Evolutionary conservation across 2,888 invertebrate genomes (phyloP).

Genomic region (Agonopterix heracliana): DNA sequence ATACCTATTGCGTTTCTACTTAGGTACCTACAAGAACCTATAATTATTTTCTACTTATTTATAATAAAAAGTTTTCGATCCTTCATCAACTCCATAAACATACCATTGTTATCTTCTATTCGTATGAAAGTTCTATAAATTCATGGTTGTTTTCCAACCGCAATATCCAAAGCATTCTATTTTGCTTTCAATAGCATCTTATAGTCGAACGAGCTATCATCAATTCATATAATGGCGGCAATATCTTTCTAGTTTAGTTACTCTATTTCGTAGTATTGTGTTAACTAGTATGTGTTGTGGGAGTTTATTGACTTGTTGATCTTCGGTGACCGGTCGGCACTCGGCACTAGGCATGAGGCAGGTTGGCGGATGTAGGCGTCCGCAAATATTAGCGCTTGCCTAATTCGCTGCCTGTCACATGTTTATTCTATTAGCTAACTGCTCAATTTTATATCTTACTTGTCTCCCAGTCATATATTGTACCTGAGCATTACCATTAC

Average conservation of each 20-base stretch:
- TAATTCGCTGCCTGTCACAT: conserved; percentile 47
- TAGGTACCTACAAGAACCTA: neutral
- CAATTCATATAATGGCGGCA: no score
- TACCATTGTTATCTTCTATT: no score
- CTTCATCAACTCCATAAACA: no score
- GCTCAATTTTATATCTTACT: conserved; percentile 38
- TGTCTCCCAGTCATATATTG: conserved; percentile 37
- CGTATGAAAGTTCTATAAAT: no score
- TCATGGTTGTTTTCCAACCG: no score
- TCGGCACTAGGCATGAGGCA: conserved; percentile 36
- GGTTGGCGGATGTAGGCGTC: conserved; percentile 68
- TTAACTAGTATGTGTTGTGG: conserved; percentile 27
- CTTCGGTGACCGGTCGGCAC: conserved; percentile 17
- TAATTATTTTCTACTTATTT: neutral
- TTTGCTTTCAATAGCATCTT: no score
- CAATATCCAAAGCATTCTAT: no score
- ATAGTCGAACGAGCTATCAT: no score
- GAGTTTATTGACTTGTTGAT: conserved; percentile 55
- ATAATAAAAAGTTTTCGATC: no score
- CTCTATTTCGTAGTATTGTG: conserved; percentile 22
- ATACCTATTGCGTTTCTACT: neutral
- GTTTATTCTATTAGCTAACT: conserved; percentile 61
- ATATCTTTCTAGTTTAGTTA: conserved; percentile 8
- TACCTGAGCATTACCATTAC: conserved; percentile 34
- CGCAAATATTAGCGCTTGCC: conserved; percentile 70